Base-by-base conservation (phyloP, 92 coral and sea anemone species). In the Micromussa lordhowensis region DNA sequence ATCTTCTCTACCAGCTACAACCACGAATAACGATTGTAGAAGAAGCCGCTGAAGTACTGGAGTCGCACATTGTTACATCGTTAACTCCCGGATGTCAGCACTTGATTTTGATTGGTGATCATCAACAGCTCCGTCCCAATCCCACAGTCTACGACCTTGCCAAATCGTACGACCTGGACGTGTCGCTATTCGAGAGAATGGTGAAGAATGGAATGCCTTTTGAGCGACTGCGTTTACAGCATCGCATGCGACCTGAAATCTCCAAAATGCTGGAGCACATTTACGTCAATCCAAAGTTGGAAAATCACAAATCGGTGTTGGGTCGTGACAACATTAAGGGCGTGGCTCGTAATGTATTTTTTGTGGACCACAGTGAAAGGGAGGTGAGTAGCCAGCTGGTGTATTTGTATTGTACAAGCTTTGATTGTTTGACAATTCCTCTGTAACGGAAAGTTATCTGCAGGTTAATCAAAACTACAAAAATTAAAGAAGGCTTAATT, bases 191-290 rank as follows among this genome's bases (percentile, higher is more conserved):
- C 36, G 94, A 91, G 55, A 88, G 94, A 84, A 75, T 91, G 94
- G 87, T 91, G 51, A 83, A 64, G 29, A 58, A 82, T 61, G 96
- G 90, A 21, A 79, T 96, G 96, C 94, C 92, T 21, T 90, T 83
- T 78, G 90, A 85, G 7, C 83, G 96, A 28, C 90, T 96, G 12
- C 86, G 88, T 16, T 85, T 87, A 77, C 98, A 96, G 53, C 98
- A 96, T 68, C 91, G 98, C 5, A 96, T 96, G 98, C 96, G 98
- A 10, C 98, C 98, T 0, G 98, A 96, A 90, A 96, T 96, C 29
- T 89, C 98, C 3, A 77, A 83, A 49, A 82, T 96, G 93, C 85
- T 96, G 92, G 87, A 88, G 38, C 95, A 88, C 68, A 96, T 96
- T 71, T 96, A 96, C 84, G 61, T 79, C 17, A 80, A 92, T 66